Conservation (phyloP, 1,140 invertebrate genomes). For the Ips typographus region DNA sequence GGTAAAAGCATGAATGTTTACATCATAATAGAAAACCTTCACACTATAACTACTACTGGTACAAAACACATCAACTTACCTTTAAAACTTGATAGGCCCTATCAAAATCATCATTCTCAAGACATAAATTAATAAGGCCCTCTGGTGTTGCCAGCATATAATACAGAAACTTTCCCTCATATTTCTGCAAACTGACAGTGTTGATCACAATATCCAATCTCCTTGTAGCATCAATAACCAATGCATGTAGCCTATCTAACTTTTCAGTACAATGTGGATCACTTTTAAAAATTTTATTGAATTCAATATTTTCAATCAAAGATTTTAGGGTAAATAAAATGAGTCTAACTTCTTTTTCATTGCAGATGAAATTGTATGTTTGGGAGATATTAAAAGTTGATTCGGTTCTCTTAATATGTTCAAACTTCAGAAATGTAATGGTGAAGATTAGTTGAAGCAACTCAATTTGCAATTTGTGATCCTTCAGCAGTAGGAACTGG, state of each 20-base stretch:
- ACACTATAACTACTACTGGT: background rate
- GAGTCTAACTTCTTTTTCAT: slow-evolving; percentile 42
- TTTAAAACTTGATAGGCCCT: slow-evolving; percentile 48
- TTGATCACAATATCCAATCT: slow-evolving; percentile 44
- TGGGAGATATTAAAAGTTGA: background rate
- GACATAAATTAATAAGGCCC: slow-evolving; percentile 47
- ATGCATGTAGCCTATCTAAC: slow-evolving; percentile 40
- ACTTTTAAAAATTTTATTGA: slow-evolving; percentile 40
- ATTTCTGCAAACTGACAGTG: slow-evolving; percentile 33
- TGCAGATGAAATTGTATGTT: slow-evolving; percentile 37
- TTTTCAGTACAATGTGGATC: slow-evolving; percentile 35
- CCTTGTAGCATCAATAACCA: slow-evolving; percentile 47
- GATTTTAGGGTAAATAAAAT: slow-evolving; percentile 43
- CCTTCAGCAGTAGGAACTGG: slow-evolving; percentile 35
- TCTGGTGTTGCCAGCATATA: slow-evolving; percentile 48
- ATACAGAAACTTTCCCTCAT: slow-evolving; percentile 41
- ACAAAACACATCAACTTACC: slow-evolving; percentile 41
- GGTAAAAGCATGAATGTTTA: slow-evolving; percentile 3
- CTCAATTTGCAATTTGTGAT: slow-evolving; percentile 43
- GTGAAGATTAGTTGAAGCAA: slow-evolving; percentile 47
- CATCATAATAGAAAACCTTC: too few relatives aligned
- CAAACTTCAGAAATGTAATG: slow-evolving; percentile 43
- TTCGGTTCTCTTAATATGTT: background rate
- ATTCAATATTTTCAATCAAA: slow-evolving; percentile 41
- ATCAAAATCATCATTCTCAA: slow-evolving; percentile 45